Conservation (phyloP, 2,888 invertebrate species). For the Leucophenga montana region DNA sequence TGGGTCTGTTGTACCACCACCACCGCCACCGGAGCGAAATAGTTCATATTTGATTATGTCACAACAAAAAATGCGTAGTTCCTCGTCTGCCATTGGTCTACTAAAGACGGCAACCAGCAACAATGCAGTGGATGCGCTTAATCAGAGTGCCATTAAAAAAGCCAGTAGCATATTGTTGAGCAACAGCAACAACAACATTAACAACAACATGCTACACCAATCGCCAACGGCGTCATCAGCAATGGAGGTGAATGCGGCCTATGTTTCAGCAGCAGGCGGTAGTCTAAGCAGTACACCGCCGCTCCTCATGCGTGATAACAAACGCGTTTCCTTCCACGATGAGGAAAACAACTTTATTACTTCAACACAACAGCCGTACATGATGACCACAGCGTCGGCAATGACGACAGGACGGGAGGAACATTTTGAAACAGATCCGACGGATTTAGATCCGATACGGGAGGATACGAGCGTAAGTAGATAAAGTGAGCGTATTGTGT, state of each 20-base stretch:
- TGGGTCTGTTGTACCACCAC: constrained; percentile 73
- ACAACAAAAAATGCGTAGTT: constrained; percentile 73
- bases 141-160: constrained; percentile 56
- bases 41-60: constrained; percentile 91
- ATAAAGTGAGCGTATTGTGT: not conserved
- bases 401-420: constrained; percentile 39
- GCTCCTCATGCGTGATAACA: constrained; percentile 72
- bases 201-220: constrained; percentile 54
- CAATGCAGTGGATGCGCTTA: constrained; percentile 56
- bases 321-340: constrained; percentile 86
- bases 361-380: constrained; percentile 25
- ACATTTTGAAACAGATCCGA: constrained; percentile 51
- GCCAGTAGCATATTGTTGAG: constrained; percentile 44
- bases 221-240: constrained; percentile 48
- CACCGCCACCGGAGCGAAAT: constrained; percentile 89
- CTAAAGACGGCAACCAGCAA: constrained; percentile 66
- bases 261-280: constrained; percentile 53
- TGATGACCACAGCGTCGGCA: constrained; percentile 27
- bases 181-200: constrained; percentile 56
- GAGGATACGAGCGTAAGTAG: constrained; percentile 88
- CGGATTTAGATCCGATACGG: constrained; percentile 75
- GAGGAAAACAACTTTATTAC: constrained; percentile 73
- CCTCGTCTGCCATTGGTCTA: constrained; percentile 59
- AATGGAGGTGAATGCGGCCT: constrained; percentile 60
- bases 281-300: constrained; percentile 31